These are phyloP conservation scores for Alethe castanea DNA, from an alignment of 2,113 vertebrate species.

Conservation along the genomic window DNA sequence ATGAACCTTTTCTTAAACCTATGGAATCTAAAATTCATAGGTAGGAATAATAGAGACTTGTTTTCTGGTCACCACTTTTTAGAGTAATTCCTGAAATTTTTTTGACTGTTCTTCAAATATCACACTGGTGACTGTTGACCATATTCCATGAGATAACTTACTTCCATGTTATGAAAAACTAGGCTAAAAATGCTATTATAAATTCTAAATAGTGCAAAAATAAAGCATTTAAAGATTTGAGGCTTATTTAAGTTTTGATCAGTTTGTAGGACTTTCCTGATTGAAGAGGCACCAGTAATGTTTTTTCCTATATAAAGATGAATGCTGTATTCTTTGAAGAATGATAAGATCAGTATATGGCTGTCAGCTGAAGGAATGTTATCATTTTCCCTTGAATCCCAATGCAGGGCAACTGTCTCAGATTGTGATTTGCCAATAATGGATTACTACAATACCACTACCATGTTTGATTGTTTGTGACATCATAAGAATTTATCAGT, in stretches of 20 bases:
- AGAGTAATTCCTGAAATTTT: not conserved
- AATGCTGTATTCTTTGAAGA: not conserved
- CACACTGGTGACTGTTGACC: not conserved
- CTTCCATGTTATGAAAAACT: not conserved
- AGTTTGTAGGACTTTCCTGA: not conserved
- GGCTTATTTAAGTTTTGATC: not conserved
- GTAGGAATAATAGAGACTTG: not conserved
- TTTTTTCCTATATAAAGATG: not conserved
- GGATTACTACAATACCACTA: not conserved
- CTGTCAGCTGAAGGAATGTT: not conserved
- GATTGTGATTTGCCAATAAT: not conserved
- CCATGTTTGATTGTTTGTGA: not conserved
- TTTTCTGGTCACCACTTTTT: not conserved
- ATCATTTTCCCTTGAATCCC: not conserved
- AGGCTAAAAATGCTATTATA: not conserved
- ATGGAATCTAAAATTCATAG: not conserved
- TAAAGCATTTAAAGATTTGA: not conserved
- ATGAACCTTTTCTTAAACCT: not conserved
- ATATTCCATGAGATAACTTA: not conserved
- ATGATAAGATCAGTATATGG: not conserved
- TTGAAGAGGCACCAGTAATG: not conserved
- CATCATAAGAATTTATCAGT: not conserved
- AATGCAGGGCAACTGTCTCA: not conserved
- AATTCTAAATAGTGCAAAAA: not conserved
- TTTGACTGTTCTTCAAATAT: not conserved